These are phyloP conservation scores for Thereva nobilitata DNA, from an alignment of 2,888 invertebrate genomes.

Conservation along the genomic window DNA sequence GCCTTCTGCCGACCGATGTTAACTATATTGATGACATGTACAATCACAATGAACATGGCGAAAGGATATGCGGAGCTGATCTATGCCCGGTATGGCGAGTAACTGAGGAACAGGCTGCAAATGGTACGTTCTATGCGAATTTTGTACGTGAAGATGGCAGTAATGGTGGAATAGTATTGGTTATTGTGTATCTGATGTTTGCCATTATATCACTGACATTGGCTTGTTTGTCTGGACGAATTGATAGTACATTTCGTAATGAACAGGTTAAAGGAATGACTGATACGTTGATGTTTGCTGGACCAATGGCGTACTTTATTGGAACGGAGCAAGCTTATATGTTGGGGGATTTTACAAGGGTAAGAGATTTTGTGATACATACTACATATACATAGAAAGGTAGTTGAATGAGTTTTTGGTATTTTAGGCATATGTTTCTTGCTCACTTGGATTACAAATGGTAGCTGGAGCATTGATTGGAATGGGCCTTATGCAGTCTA, in stretches of 20 bases:
- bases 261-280: constrained; percentile 60
- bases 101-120: constrained; percentile 40
- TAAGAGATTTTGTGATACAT: constrained; percentile 48
- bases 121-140: constrained; percentile 48
- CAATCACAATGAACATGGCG: constrained; percentile 61
- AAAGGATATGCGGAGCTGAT: constrained; percentile 64
- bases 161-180: constrained; percentile 50
- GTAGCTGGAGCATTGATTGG: constrained; percentile 75
- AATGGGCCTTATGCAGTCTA: constrained; percentile 73
- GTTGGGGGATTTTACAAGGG: constrained; percentile 80
- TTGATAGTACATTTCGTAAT: constrained; percentile 53
- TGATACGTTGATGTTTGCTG: constrained; percentile 66
- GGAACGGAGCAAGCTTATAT: constrained; percentile 85
- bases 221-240: constrained; percentile 60
- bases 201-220: constrained; percentile 59
- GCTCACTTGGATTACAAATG: constrained; percentile 75
- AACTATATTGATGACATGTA: constrained; percentile 60
- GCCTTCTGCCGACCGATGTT: constrained; percentile 29
- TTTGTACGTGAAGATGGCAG: constrained; percentile 51
- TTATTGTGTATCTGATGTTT: constrained; percentile 56
- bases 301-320: constrained; percentile 78
- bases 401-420: not conserved
- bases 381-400: not conserved
- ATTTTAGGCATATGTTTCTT: constrained; percentile 79
- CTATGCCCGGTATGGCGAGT: constrained; percentile 60